Evolutionary conservation across 2,113 vertebrate species (phyloP), one percentile per base, ranked within the genome.

Genomic region (Argyrosomus japonicus): DNA sequence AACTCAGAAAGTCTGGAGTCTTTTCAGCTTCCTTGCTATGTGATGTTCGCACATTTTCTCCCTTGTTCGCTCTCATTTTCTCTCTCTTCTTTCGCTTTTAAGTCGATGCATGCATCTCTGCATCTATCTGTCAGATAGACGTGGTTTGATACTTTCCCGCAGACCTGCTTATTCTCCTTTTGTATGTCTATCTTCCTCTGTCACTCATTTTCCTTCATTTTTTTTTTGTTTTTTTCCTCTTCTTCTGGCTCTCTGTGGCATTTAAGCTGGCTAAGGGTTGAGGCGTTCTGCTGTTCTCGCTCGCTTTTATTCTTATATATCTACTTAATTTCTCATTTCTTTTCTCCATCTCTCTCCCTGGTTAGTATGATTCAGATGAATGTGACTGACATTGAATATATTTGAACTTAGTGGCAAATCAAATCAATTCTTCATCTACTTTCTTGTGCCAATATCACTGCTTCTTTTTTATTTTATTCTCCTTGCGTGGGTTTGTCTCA

Each of bases 371-470:
- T 65, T 56, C 32, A 70, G 36, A 67, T 68, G 61, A 12, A 11
- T 63, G 25, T 64, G 50, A 81, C 6, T 80, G 65, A 58, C 63
- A 77, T 21, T 50, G 67, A 84, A 77, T 69, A 65, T 56, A 67
- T 78, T 76, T 81, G 27, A 85, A 61, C 54, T 18, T 13, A 48
- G 48, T 23, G 11, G 9, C 36, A 79, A 69, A 57, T 19, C 45
- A 64, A 73, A 86, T 85, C 40, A 61, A n/a, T 67, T 72, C 48
- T n/a, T 67, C 45, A 21, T 79, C 60, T 75, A 32, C n/a, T 54
- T 80, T 29, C 23, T 53, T 70, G 45, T 60, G 58, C 57, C 63
- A 60, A 40, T 13, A 21, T 73, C 15, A 45, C 60, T 4, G 10
- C 70, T 62, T 81, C 57, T 14, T 45, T 32, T 15, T n/a, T 48